Conservation (phyloP, 2,888 invertebrate species). For the Noctua fimbriata region DNA sequence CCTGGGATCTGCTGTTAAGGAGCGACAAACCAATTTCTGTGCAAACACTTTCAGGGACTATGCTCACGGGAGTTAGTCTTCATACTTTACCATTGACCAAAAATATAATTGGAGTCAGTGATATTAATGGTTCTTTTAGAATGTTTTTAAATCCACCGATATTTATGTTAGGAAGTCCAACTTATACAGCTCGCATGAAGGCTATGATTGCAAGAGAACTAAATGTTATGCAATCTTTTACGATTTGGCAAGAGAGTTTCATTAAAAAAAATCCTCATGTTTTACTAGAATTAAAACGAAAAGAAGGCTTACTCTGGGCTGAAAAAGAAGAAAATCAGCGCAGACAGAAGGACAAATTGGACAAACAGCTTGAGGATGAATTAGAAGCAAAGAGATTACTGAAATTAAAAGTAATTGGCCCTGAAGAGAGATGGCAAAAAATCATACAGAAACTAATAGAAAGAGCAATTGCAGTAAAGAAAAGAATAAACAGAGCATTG, state of each 20-base stretch:
- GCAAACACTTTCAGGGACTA: conserved; percentile 92
- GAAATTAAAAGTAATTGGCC: conserved; percentile 81
- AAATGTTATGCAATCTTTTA: conserved; percentile 86
- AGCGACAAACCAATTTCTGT: conserved; percentile 92
- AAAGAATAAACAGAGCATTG: conserved; percentile 91
- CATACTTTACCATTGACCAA: conserved; percentile 90
- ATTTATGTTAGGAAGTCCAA: conserved; percentile 85
- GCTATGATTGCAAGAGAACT: conserved; percentile 89
- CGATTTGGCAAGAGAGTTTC: conserved; percentile 91
- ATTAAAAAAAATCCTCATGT: conserved; percentile 83
- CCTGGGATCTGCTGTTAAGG: conserved; percentile 94
- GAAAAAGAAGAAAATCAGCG: conserved; percentile 85
- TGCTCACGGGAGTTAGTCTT: conserved; percentile 91
- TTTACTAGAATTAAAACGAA: conserved; percentile 82
- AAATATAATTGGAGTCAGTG: conserved; percentile 92
- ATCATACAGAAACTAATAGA: conserved; percentile 92
- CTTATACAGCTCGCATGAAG: conserved; percentile 83
- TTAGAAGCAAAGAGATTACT: conserved; percentile 86
- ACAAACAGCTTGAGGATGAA: conserved; percentile 86
- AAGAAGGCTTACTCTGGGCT: conserved; percentile 83
- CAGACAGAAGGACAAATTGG: conserved; percentile 81
- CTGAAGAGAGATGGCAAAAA: conserved; percentile 91
- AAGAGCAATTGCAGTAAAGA: conserved; percentile 91
- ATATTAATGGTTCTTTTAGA: conserved; percentile 92
- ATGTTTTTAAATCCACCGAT: conserved; percentile 91